phyloP scores from a whole-genome alignment of 2,797 vertebrate species.

The Betta splendens region DNA sequence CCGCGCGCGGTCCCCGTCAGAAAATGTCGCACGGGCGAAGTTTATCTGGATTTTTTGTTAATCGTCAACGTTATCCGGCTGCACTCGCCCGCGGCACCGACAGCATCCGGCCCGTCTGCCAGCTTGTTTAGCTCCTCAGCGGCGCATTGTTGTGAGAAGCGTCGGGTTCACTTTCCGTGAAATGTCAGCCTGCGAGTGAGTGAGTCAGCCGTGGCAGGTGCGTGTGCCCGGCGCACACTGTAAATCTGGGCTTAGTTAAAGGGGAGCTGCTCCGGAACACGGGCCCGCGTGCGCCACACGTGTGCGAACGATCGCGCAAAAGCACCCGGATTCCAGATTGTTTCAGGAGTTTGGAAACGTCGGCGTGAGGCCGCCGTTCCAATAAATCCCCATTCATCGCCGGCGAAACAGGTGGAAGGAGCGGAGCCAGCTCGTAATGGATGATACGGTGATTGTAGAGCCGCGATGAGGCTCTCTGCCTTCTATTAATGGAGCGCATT shows the following conservation, averaged over 20 bases:
- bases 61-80: conserved; percentile 42
- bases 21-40: conserved; percentile 16
- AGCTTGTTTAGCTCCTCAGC: conserved; percentile 48
- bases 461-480: conserved; percentile 53
- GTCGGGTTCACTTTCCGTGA: conserved; percentile 53
- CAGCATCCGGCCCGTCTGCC: conserved; percentile 38
- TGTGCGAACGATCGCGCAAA: too few relatives aligned
- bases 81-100: conserved; percentile 33
- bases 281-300: too few relatives aligned
- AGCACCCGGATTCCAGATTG: conserved; percentile 62
- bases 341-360: conserved; percentile 42
- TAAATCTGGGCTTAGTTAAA: conserved; percentile 61
- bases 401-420: conserved; percentile 37
- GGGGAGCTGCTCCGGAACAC: conserved; percentile 33
- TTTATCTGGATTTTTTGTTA: conserved; percentile 28
- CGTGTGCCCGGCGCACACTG: conserved; percentile 56
- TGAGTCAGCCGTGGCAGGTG: conserved; percentile 62
- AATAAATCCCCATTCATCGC: conserved; percentile 43
- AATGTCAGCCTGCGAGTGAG: conserved; percentile 62
- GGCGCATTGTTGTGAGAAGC: conserved; percentile 48
- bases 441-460: conserved; percentile 55
- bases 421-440: conserved; percentile 38
- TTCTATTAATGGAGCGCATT: conserved; percentile 69
- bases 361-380: conserved; percentile 20
- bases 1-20: too few relatives aligned